Percentiles rank a stretch among this genome's conserved stretches.
phyloP scores from a whole-genome alignment of 2,797 vertebrate species.

The Sphaeramia orbicularis region DNA sequence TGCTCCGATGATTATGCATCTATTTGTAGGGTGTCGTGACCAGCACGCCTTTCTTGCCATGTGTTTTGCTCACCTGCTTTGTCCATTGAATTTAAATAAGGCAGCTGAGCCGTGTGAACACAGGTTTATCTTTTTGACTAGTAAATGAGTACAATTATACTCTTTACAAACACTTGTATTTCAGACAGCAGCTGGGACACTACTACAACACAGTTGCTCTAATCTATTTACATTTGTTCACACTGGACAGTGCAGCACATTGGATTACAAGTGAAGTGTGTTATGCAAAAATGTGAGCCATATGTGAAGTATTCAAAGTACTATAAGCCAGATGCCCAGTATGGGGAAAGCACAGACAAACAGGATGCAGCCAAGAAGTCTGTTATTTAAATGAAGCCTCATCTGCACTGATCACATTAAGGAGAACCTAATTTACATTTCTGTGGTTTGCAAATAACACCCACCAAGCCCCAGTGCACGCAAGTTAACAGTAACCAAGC shows the following conservation, averaged over 20 bases:
- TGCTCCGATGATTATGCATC: conserved; percentile 33
- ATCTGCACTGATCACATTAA: conserved; percentile 1
- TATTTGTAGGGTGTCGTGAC: conserved; percentile 43
- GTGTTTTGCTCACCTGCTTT: conserved; percentile 15
- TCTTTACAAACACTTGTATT: not conserved
- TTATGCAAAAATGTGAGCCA: not conserved
- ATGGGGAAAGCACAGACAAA: not conserved
- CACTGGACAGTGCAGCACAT: not conserved
- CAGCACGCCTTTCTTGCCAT: conserved; percentile 6
- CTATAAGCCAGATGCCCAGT: not conserved
- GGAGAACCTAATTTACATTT: conserved; percentile 33
- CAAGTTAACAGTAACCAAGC: too few relatives aligned
- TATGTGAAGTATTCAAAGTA: too few relatives aligned
- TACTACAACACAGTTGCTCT: not conserved
- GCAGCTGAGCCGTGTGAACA: not conserved
- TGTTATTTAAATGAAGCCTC: conserved; percentile 11
- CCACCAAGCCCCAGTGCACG: conserved; percentile 2
- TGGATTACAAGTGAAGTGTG: not conserved
- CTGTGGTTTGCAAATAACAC: conserved; percentile 45
- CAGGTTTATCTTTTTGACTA: conserved; percentile 6
- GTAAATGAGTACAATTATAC: not conserved
- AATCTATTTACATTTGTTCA: not conserved
- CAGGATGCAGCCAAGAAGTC: not conserved
- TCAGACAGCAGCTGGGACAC: not conserved
- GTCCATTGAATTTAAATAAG: conserved; percentile 55